phyloP scores from a whole-genome alignment of 2,888 invertebrate genomes.

The Calliopum simillimum region DNA sequence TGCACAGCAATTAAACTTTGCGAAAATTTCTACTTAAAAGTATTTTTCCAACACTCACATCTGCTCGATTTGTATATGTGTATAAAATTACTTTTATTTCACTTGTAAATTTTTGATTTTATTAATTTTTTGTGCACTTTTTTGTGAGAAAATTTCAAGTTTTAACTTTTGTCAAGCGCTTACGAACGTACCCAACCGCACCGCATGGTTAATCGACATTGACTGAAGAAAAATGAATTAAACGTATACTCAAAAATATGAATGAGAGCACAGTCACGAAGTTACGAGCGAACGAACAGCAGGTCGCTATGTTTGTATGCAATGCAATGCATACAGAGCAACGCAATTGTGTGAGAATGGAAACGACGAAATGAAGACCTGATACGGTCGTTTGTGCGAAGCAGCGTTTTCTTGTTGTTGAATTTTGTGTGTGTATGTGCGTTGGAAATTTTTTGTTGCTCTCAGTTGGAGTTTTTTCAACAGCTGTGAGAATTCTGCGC shows the following conservation, averaged over 20 bases:
- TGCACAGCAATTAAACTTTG: background rate
- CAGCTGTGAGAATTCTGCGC: too few relatives aligned
- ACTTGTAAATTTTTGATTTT: slow-evolving; percentile 15
- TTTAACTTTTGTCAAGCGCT: slow-evolving; percentile 40
- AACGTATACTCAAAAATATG: slow-evolving; percentile 33
- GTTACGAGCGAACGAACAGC: slow-evolving; percentile 23
- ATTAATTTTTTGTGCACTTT: slow-evolving; percentile 3
- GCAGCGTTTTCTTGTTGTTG: background rate
- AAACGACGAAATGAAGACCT: too few relatives aligned
- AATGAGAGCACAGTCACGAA: background rate
- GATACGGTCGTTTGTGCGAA: background rate
- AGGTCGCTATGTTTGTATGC: background rate
- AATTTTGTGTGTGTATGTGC: slow-evolving; percentile 3
- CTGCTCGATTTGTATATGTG: slow-evolving; percentile 34
- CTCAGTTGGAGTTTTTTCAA: background rate
- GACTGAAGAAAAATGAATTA: slow-evolving; percentile 59
- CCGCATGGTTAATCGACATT: slow-evolving; percentile 64
- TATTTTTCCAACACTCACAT: background rate
- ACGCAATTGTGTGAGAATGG: background rate
- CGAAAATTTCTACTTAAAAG: background rate
- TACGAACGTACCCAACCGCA: slow-evolving; percentile 59
- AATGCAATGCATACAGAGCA: background rate
- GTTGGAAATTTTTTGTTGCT: background rate
- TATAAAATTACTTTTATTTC: slow-evolving; percentile 15
- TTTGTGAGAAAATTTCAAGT: slow-evolving; percentile 12